Base-by-base conservation (phyloP, 2,113 vertebrate genomes). In the Pleuronectes platessa region DNA sequence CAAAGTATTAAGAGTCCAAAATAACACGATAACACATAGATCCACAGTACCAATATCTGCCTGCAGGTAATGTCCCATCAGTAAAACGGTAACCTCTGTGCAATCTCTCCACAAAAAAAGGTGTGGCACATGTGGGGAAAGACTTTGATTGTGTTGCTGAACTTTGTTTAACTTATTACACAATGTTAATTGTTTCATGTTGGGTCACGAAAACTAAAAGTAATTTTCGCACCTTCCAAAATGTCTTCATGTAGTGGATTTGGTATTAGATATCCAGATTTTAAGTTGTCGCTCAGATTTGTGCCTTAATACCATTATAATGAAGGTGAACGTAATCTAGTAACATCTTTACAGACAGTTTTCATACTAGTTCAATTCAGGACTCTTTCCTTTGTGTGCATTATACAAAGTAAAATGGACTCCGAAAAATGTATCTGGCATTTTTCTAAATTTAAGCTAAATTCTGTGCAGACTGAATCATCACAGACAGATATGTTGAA, bases 11-110 rank as follows among this genome's bases (percentile, higher is more conserved):
- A 51, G 40, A 42, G 40, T 42, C 40, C 40, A 42, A 42, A 42
- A 42, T 42, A 42, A 42, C 40, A 42, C 10, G 10, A 12, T 3
- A 42, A 42, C 40, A 51, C 45, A 21, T 55, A 18, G 5, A 24
- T 18, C 42, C 40, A 64, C 27, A 51, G 37, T n/a, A 63, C 10
- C 26, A 27, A 11, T 66, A 42, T 65, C 78, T 27, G 59, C 9
- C 51, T 14, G 58, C 78, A 64, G 42, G 26, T 45, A 23, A 26
- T 40, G 37, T 40, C 9, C 11, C 11, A 12, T 9, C 11, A 9
- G 37, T 11, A 42, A 42, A 42, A 42, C 40, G 11, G 12, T 12
- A 11, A 12, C 40, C 3, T 42, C 40, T 42, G 10, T 42, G 11
- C 12, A 42, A 42, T 13, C 40, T 42, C 40, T 42, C 11, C 10